Conservation (phyloP, 2,113 vertebrate genomes). For the Cinclus cinclus region DNA sequence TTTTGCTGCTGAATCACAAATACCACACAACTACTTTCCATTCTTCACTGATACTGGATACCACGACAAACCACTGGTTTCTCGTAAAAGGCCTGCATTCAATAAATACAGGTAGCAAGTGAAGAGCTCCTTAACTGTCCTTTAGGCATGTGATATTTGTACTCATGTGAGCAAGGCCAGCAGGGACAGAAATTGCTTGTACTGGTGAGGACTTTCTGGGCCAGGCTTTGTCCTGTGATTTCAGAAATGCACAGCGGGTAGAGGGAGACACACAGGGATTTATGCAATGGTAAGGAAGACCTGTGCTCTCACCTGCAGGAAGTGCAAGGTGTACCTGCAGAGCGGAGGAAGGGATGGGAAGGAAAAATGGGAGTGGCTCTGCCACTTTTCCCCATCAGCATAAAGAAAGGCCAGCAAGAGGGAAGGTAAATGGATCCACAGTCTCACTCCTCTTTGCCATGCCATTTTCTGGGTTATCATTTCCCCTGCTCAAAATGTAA, state of each 20-base stretch:
- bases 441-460: background rate
- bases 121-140: background rate
- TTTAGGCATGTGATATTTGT: background rate
- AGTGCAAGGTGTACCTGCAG: background rate
- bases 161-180: accelerated
- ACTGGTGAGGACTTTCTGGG: background rate
- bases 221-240: background rate
- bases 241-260: background rate
- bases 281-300: background rate
- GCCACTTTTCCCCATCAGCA: background rate
- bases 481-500: background rate
- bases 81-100: background rate
- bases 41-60: background rate
- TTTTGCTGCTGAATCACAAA: background rate
- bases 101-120: background rate
- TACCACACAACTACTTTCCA: background rate
- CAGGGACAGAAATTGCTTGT: background rate
- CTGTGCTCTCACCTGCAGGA: background rate
- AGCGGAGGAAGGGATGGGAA: background rate
- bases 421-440: background rate
- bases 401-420: background rate
- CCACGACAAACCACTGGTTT: background rate
- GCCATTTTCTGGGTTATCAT: background rate
- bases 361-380: background rate
- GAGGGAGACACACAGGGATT: accelerated